These are phyloP conservation scores for Ciona savignyi DNA, from an alignment of 23 tunicate species.

Conservation along the genomic window DNA sequence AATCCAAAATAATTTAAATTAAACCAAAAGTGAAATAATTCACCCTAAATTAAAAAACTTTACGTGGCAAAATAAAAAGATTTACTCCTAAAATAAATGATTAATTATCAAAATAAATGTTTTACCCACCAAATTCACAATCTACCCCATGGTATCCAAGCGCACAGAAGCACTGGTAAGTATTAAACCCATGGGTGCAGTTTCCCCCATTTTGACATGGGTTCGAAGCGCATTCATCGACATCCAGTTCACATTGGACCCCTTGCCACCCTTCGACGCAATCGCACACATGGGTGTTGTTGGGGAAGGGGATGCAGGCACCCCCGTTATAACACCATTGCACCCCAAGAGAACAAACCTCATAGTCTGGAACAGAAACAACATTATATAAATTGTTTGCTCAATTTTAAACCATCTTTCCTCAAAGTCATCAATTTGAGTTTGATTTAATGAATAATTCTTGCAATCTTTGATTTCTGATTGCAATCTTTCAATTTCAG, in stretches of 20 bases:
- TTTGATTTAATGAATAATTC: no score
- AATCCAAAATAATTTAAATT: no score
- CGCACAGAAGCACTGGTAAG: constrained; percentile 46
- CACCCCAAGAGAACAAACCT: constrained; percentile 1
- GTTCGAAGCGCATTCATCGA: constrained; percentile 62
- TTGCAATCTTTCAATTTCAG: no score
- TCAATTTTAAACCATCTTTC: no score
- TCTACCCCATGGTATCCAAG: constrained; percentile 54
- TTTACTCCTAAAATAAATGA: no score
- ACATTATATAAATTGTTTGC: no score
- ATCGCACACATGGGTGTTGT: constrained; percentile 38
- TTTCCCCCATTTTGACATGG: constrained; percentile 73
- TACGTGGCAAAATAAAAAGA: no score
- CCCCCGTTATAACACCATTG: constrained; percentile 68
- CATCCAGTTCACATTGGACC: constrained; percentile 68
- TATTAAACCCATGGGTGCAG: constrained; percentile 55
- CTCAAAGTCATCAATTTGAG: no score
- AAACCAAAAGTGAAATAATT: no score
- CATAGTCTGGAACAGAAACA: constrained; percentile 1
- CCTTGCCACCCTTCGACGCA: constrained; percentile 76
- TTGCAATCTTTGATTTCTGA: no score
- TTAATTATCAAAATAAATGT: background rate
- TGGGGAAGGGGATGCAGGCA: constrained; percentile 18
- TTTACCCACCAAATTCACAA: constrained; percentile 56
- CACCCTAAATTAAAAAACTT: background rate